Evolutionary conservation across 2,113 vertebrate genomes (phyloP).

Genomic region (Riparia riparia): DNA sequence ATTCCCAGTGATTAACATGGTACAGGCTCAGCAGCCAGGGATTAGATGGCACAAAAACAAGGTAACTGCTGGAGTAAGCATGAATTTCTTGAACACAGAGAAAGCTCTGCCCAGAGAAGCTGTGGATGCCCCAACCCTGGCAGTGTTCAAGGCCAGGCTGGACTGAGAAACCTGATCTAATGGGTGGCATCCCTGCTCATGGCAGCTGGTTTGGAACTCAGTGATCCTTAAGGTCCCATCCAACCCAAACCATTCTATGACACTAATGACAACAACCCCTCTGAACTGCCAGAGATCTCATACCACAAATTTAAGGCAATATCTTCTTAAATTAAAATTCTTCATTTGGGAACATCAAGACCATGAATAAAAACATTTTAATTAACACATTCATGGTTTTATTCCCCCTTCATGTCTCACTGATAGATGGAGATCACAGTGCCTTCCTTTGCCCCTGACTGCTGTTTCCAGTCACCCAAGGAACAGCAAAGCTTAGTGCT

Average conservation of each 20-base stretch:
- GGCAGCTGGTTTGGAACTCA: not conserved
- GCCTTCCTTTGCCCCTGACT: not conserved
- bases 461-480: not conserved
- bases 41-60: not conserved
- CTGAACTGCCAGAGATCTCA: not conserved
- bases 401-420: not conserved
- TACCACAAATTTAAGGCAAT: not conserved
- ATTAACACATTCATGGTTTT: not conserved
- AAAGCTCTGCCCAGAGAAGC: not conserved
- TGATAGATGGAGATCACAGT: not conserved
- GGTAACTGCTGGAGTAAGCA: not conserved
- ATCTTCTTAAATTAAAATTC: not conserved
- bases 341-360: not conserved
- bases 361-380: not conserved
- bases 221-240: not conserved
- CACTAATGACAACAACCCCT: not conserved
- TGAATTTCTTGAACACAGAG: not conserved
- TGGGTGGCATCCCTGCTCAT: not conserved
- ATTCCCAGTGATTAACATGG: not conserved
- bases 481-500: not conserved
- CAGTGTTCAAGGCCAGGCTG: not conserved
- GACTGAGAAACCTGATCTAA: not conserved
- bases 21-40: not conserved
- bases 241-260: not conserved
- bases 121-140: not conserved